Conservation (phyloP, 2,113 vertebrate genomes). For the Apistogramma diplotaenia region DNA sequence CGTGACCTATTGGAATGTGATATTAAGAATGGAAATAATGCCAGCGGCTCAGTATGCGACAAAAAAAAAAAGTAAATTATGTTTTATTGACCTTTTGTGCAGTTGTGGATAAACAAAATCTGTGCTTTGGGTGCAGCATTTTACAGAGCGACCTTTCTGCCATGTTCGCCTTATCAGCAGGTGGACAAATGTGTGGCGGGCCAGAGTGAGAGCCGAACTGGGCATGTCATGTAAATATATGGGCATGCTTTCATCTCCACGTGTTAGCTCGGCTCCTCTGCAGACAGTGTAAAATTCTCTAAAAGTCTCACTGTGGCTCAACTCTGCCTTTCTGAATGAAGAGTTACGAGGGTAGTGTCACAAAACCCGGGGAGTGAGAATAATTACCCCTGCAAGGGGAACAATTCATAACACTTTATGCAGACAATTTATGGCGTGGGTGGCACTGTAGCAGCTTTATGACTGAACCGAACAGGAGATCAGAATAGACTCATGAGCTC, state of each 20-base stretch:
- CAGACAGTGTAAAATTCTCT: slow-evolving; percentile 18
- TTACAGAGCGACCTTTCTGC: slow-evolving; percentile 36
- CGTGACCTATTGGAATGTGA: background rate
- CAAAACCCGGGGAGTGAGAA: slow-evolving; percentile 34
- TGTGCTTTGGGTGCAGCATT: slow-evolving; percentile 28
- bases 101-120: slow-evolving; percentile 66
- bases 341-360: slow-evolving; percentile 27
- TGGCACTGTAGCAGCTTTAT: slow-evolving; percentile 42
- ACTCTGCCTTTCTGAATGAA: slow-evolving; percentile 2
- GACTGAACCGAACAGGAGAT: slow-evolving; percentile 25
- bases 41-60: slow-evolving; percentile 12
- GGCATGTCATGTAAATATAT: slow-evolving; percentile 8
- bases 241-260: slow-evolving; percentile 22
- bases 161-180: slow-evolving; percentile 40
- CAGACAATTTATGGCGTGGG: slow-evolving; percentile 51
- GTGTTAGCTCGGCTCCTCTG: slow-evolving; percentile 26
- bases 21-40: background rate
- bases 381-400: slow-evolving; percentile 38
- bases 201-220: background rate
- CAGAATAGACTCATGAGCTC: background rate
- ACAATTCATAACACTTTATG: slow-evolving; percentile 53
- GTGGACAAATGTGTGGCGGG: slow-evolving; percentile 12
- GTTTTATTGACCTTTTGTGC: slow-evolving; percentile 45
- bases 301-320: slow-evolving; percentile 8
- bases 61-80: slow-evolving; percentile 13